Evolutionary conservation across 2,797 vertebrate genomes (phyloP), one percentile per base, ranked within the genome.

Genomic region (Pogoniulus pusillus): DNA sequence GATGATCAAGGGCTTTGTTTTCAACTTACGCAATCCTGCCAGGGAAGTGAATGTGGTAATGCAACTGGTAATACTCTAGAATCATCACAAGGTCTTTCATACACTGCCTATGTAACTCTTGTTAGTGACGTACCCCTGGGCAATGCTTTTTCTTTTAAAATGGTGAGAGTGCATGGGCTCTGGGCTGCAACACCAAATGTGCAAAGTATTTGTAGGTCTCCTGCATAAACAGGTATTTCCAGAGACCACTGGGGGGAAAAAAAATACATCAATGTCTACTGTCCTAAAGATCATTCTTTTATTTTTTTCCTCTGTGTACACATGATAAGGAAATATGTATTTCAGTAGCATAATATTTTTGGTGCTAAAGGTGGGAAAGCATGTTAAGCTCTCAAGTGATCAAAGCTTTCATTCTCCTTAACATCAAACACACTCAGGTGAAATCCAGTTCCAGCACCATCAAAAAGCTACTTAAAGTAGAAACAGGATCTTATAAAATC

Each of bases 211-310:
- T 69, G 26, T 18, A 59, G 20, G 12, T 30, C 29, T 87, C 34
- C 26, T 29, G 54, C 7, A 58, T 9, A 29, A 79, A 27, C 6
- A 49, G 64, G 29, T 8, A 4, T 35, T 90, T 59, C 62, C 79
- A 82, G 27, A 78, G 13, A 69, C 9, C 15, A 12, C 15, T 37
- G 26, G 39, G 16, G 39, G 16, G 16, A 41, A 41, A 15, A 41
- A 18, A 41, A 70, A 64, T 2, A 47, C 23, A 47, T 3, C 7
- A 39, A 9, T 4, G 6, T 47, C 17, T n/a, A 26, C 16, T 6
- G 51, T 22, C 5, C 15, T n/a, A 37, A 39, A 71, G 7, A 1
- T 1, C 6, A 16, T 20, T 1, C 3, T 39, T 65, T 29, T 2
- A 22, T 12, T 27, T 19, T 12, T 41, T 10, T 22, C 2, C 18